These are phyloP conservation scores for Drosophila kuntzei DNA, from an alignment of 2,888 invertebrate species.

Conservation along the genomic window DNA sequence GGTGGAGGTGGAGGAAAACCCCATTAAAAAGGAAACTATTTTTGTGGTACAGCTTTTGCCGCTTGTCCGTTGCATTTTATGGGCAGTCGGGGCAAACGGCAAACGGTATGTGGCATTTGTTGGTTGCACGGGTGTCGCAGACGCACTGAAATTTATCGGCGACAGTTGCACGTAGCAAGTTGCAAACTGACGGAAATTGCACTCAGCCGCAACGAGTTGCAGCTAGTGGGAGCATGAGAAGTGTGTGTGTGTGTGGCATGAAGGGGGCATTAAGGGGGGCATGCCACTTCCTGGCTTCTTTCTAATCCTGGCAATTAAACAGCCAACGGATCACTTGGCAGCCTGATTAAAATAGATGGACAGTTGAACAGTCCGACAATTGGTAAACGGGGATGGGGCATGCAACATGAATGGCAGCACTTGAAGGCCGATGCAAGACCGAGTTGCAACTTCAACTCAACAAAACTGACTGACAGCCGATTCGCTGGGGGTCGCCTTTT, in stretches of 20 bases:
- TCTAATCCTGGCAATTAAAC: slow-evolving; percentile 74
- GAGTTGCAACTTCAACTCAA: slow-evolving; percentile 34
- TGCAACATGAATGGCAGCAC: slow-evolving; percentile 44
- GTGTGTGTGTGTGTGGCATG: not conserved
- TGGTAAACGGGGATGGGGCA: slow-evolving; percentile 17
- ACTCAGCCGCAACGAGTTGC: slow-evolving; percentile 62
- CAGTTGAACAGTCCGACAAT: slow-evolving; percentile 6
- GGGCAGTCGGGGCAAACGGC: slow-evolving; percentile 26
- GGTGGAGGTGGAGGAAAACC: slow-evolving; percentile 27
- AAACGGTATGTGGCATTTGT: not conserved
- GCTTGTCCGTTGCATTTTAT: slow-evolving; percentile 54
- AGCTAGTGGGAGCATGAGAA: slow-evolving; percentile 1
- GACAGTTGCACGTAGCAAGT: slow-evolving; percentile 68
- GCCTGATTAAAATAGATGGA: slow-evolving; percentile 43
- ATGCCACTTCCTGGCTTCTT: slow-evolving; percentile 65
- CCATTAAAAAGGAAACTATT: slow-evolving; percentile 63
- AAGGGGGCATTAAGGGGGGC: not conserved
- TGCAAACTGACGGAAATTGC: slow-evolving; percentile 66
- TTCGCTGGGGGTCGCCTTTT: slow-evolving; percentile 69
- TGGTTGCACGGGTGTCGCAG: slow-evolving; percentile 24
- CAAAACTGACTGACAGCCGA: slow-evolving; percentile 27
- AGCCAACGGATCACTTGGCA: slow-evolving; percentile 50
- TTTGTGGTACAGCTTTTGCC: slow-evolving; percentile 38
- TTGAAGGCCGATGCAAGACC: slow-evolving; percentile 42
- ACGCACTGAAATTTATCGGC: slow-evolving; percentile 75